Base-by-base conservation (phyloP, 53 echinoderm and acorn worm genomes). In the Actinopyga echinites region DNA sequence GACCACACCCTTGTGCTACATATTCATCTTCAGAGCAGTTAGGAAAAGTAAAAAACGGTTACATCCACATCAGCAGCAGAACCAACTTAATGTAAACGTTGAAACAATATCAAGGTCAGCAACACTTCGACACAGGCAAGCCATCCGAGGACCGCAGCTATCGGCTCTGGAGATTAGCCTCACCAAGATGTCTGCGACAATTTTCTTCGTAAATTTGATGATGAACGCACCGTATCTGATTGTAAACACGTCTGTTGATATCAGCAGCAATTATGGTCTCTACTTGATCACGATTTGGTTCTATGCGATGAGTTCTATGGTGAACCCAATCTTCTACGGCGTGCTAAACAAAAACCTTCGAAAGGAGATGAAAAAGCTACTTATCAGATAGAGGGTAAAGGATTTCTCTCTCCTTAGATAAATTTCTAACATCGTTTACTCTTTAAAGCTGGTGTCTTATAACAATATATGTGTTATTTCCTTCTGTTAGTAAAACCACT, bases 251-350 rank as follows among this genome's bases (percentile, higher is more conserved):
- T 63, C 24, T 31, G 28, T 28, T 28, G 12, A 28, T 28, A 31
- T 31, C 7, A n/a, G 12, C 2, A 28, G 22, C 30, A 30, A 63
- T 63, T 63, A 8, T 4, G 24, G 3, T 63, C 13, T 3, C 11
- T 28, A 30, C 28, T 13, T 30, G 15, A 17, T 63, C 7, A 25
- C 64, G 13, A 3, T 63, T 31, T 30, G 31, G 29, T 63, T 63
- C 12, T 63, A 23, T 17, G 64, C 28, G 7, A 63, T 63, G 64
- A 63, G 31, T 28, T 63, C 64, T 1, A 17, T 31, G 29, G 13
- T 63, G 2, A 63, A 63, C 24, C 64, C 64, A 31, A 63, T 63
- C 28, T 19, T 63, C 28, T 63, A 63, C 64, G 64, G 64, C 64
- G 28, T 63, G 11, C 64, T 63, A 4, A 63, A 63, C 64, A 63